Evolutionary conservation across 2,113 vertebrate species (phyloP).

Genomic region (Polypterus bichir): DNA sequence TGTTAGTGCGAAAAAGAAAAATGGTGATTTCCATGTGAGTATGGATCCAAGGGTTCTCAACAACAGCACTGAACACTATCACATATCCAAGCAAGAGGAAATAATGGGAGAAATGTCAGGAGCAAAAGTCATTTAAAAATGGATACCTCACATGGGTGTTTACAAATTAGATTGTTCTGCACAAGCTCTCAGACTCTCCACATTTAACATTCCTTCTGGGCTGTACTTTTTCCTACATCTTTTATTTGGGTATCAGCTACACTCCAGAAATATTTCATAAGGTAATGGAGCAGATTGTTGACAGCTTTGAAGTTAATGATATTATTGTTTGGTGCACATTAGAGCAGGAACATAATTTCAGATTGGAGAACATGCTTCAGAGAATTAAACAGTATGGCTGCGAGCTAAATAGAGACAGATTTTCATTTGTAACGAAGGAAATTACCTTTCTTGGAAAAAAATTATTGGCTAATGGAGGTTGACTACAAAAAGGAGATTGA

Average conservation of each 20-base stretch:
- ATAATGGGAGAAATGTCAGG: too few species aligned
- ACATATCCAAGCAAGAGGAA: too few species aligned
- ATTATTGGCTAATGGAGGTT: not conserved
- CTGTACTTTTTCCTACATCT: not conserved
- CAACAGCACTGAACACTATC: not conserved
- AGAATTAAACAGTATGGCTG: too few species aligned
- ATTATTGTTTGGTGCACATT: not conserved
- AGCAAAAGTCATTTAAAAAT: not conserved
- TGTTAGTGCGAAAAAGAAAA: not conserved
- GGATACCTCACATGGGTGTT: not conserved
- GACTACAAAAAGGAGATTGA: too few species aligned
- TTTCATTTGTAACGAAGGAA: too few species aligned
- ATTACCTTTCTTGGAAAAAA: too few species aligned
- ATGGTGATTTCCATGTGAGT: not conserved
- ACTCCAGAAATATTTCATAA: not conserved
- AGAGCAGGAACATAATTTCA: too few species aligned
- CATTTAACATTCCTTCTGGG: not conserved
- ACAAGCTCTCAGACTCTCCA: not conserved
- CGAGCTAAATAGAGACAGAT: too few species aligned
- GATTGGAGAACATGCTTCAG: too few species aligned
- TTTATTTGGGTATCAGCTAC: not conserved
- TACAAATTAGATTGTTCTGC: not conserved
- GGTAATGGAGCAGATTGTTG: not conserved
- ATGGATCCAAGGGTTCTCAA: not conserved
- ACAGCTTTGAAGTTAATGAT: not conserved